Base-by-base conservation (phyloP, 2,888 invertebrate species). In the Drosophila koepferae region DNA sequence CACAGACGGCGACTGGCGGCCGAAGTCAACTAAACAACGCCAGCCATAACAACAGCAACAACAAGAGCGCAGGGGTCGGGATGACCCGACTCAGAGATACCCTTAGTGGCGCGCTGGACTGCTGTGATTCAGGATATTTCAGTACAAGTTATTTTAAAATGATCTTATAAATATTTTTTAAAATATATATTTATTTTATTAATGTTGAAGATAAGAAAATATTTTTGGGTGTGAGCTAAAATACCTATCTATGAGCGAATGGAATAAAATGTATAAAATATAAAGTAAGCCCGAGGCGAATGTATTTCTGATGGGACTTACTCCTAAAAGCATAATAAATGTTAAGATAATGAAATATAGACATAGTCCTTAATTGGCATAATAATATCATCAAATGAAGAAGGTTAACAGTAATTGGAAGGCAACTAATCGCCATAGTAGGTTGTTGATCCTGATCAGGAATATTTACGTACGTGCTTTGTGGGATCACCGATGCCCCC, bases 11-110 rank as follows among this genome's bases (percentile, higher is more conserved):
- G 90, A 80, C 89, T 80, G 87, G 80, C 89, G 86, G 77, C 89
- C 81, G 78, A 82, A 89, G 89, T 90, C 86, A 81, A 90, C 84
- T 80, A 82, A 84, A 84, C 76, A 84, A 80, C 80, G 79, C 74
- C 82, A 79, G 82, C 82, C 80, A 82, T 72, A 85, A 80, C 76
- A 85, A 74, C 80, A 82, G 74, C 73, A 84, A 75, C 80, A 80
- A 71, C 76, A 82, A 72, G 16, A n/a, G 7, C 14, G 8, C 8
- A 14, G 7, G 0, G 3, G 18, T 18, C 18, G 34, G 3, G 3
- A 12, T 3, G 18, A 34, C 51, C 14, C 51, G 51, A 34, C 51
- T 18, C 8, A 18, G 18, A 34, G n/a, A 36, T 36, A 51, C 36
- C 51, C 36, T 34, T 23, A 20, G 12, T 20, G 44, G 44, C 12